Conservation (phyloP, 2,113 vertebrate genomes). For the Arizona elegans region DNA sequence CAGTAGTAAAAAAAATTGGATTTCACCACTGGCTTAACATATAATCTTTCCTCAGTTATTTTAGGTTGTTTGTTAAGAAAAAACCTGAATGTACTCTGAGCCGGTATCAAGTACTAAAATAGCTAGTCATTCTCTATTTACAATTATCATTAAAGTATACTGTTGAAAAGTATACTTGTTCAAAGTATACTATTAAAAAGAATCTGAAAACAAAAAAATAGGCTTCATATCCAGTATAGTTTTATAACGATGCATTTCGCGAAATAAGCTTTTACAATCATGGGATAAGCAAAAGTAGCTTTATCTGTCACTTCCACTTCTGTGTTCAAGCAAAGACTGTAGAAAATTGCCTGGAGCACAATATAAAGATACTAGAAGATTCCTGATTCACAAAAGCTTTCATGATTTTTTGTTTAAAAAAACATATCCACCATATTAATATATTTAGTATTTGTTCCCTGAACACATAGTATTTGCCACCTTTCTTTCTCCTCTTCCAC, state of each 20-base stretch:
- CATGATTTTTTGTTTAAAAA: slow-evolving; percentile 4
- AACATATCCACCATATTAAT: not conserved
- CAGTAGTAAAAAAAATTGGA: too few species aligned
- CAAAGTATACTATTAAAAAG: not conserved
- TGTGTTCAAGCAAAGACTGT: not conserved
- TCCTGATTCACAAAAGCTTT: not conserved
- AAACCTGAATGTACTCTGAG: slow-evolving; percentile 42
- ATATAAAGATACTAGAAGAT: slow-evolving; percentile 11
- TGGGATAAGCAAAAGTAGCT: not conserved
- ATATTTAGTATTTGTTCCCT: not conserved
- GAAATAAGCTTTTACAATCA: slow-evolving; percentile 41
- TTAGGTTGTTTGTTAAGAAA: slow-evolving; percentile 24
- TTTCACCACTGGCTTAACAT: not conserved
- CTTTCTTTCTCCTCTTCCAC: not conserved
- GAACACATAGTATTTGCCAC: not conserved
- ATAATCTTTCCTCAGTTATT: not conserved
- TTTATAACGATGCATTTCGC: slow-evolving; percentile 23
- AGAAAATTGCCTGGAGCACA: slow-evolving; percentile 16
- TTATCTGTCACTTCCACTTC: not conserved
- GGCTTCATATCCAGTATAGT: slow-evolving; percentile 26
- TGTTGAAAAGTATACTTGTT: not conserved
- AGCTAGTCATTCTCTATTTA: slow-evolving; percentile 34
- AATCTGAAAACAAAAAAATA: slow-evolving; percentile 32
- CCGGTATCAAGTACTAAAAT: slow-evolving; percentile 36
- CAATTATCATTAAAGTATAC: slow-evolving; percentile 30